These are phyloP conservation scores for Micrastur ruficollis DNA, from an alignment of 2,797 vertebrate genomes.

Conservation along the genomic window DNA sequence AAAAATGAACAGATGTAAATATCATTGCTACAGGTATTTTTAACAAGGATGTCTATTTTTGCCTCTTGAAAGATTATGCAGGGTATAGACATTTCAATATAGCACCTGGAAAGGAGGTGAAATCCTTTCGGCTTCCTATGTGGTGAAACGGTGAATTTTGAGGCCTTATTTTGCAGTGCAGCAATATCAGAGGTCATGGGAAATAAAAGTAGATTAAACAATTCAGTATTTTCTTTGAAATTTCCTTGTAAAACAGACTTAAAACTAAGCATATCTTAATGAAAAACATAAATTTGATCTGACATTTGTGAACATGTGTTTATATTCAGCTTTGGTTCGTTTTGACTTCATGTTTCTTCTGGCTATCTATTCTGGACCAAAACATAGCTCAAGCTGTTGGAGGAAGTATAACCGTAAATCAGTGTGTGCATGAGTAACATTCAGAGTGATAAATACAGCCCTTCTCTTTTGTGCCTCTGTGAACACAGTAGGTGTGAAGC, in stretches of 20 bases:
- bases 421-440: not conserved
- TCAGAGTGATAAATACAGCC: not conserved
- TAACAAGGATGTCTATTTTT: not conserved
- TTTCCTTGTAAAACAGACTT: not conserved
- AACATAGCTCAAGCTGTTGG: not conserved
- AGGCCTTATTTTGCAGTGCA: not conserved
- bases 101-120: not conserved
- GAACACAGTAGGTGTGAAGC: not conserved
- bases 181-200: not conserved
- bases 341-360: slow-evolving; percentile 4
- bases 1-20: not conserved
- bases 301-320: not conserved
- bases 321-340: not conserved
- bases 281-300: slow-evolving; percentile 11
- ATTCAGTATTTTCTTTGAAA: not conserved
- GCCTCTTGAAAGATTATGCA: not conserved
- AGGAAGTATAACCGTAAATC: not conserved
- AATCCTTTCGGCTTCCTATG: not conserved
- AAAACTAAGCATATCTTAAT: not conserved
- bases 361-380: not conserved
- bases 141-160: not conserved
- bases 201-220: slow-evolving; percentile 22
- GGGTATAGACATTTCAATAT: not conserved
- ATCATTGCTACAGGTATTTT: not conserved
- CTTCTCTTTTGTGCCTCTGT: not conserved